phyloP scores from a whole-genome alignment of 2,797 vertebrate species.

The Rhabdophis nuchalis region DNA sequence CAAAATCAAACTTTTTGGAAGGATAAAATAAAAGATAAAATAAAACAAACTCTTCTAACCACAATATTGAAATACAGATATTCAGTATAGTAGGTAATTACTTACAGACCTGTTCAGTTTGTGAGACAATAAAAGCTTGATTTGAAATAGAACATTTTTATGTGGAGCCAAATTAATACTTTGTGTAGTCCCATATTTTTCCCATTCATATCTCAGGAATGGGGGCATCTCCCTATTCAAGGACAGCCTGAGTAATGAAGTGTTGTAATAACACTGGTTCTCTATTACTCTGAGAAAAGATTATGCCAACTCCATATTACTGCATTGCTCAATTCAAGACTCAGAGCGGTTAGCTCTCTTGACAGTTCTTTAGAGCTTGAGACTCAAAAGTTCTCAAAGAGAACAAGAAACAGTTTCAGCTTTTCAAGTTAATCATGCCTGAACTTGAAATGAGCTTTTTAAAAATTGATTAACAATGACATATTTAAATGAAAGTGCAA shows the following conservation, averaged over 20 bases:
- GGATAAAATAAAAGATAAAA: background rate
- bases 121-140: background rate
- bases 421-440: constrained; percentile 24
- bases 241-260: background rate
- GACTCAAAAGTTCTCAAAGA: background rate
- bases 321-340: background rate
- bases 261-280: background rate
- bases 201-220: background rate
- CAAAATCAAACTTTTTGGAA: background rate
- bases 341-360: background rate
- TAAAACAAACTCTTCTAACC: background rate
- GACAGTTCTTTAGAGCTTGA: background rate
- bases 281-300: background rate
- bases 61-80: background rate
- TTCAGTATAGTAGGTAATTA: background rate
- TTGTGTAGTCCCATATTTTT: background rate
- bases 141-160: background rate
- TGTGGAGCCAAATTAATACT: background rate
- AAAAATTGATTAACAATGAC: constrained; percentile 73
- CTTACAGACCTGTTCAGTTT: background rate
- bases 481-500: constrained; percentile 65
- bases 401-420: background rate
- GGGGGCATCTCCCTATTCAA: background rate
- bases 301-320: background rate
- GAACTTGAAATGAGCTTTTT: constrained; percentile 37